A percentile compares a stretch with the other conserved stretches of the same genome.
Evolutionary conservation across 64 coral and sea anemone genomes (phyloP).

Genomic region (Astreopora myriophthalma): DNA sequence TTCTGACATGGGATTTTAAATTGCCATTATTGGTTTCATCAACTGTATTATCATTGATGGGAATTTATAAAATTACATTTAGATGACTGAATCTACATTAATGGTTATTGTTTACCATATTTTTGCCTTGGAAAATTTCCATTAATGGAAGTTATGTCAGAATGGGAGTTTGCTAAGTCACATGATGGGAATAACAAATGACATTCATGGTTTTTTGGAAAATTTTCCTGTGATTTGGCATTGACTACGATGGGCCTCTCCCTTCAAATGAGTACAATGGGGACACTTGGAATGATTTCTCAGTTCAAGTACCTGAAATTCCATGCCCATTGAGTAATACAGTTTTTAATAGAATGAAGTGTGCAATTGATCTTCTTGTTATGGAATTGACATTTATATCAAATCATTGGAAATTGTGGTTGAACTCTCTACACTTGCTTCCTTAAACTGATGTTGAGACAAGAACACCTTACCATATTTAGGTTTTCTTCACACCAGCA

Average conservation of each 20-base stretch:
- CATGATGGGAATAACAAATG: not conserved
- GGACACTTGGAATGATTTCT: constrained; percentile 31
- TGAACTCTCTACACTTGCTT: not conserved
- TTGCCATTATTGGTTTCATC: not conserved
- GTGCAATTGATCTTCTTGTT: not conserved
- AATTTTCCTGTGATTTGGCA: not conserved
- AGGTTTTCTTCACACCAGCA: too few species aligned
- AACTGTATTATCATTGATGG: not conserved
- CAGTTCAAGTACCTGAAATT: constrained; percentile 59
- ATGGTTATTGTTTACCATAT: not conserved
- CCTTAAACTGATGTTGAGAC: too few species aligned
- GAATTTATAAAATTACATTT: not conserved
- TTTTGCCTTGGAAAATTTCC: not conserved
- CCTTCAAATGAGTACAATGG: constrained; percentile 49
- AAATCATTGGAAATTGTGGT: constrained; percentile 30
- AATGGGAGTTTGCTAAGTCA: not conserved
- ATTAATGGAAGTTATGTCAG: not conserved
- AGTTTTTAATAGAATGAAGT: not conserved
- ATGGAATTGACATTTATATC: constrained; percentile 38
- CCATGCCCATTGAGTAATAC: constrained; percentile 43
- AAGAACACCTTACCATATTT: too few species aligned
- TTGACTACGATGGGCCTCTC: not conserved
- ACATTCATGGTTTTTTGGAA: not conserved
- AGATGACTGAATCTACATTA: not conserved
- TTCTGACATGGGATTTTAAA: not conserved